Conservation (phyloP, 2,113 vertebrate genomes). For the Corythornis cristatus region DNA sequence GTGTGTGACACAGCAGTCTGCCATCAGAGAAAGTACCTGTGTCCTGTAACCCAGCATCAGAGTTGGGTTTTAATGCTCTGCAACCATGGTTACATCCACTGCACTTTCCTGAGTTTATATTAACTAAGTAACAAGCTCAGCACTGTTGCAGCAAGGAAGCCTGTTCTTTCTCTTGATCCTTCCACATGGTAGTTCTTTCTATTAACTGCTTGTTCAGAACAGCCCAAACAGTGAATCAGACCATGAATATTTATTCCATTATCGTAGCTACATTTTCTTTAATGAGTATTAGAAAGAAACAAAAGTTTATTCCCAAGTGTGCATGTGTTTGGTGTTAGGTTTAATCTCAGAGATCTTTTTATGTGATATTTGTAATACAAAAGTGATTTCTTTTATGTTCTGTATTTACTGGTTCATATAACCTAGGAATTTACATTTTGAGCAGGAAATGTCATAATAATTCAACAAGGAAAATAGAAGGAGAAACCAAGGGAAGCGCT, state of each 20-base stretch:
- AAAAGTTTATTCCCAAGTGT: neutral
- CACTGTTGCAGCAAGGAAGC: neutral
- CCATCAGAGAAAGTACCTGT: neutral
- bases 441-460: neutral
- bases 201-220: neutral
- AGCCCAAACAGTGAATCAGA: neutral
- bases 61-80: neutral
- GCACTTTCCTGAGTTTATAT: neutral
- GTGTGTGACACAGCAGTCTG: neutral
- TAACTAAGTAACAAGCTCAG: neutral
- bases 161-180: neutral
- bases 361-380: neutral
- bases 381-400: neutral
- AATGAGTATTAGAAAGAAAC: neutral
- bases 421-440: neutral
- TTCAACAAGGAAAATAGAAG: neutral
- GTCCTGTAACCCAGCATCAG: neutral
- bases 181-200: neutral
- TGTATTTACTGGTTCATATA: neutral
- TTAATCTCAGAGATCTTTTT: neutral
- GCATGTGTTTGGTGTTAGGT: neutral
- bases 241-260: neutral
- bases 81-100: conserved; percentile 30
- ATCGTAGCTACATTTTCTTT: neutral
- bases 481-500: neutral